phyloP scores from a whole-genome alignment of 2,113 vertebrate genomes.

The Dromiciops gliroides region DNA sequence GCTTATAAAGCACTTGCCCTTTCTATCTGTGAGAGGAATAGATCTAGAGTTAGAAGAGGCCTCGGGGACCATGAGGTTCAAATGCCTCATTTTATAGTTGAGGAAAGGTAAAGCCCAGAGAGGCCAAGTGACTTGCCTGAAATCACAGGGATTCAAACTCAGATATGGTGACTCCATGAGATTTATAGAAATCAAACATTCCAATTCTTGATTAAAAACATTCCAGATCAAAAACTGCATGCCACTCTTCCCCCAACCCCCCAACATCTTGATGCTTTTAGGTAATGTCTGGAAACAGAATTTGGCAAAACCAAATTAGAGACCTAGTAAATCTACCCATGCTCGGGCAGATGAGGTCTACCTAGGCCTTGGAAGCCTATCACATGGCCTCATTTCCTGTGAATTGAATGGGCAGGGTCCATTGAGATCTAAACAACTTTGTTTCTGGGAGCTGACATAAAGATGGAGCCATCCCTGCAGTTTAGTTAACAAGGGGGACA shows the following conservation, averaged over 20 bases:
- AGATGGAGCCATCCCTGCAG: background rate
- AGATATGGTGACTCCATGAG: background rate
- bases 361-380: background rate
- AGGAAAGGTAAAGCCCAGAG: background rate
- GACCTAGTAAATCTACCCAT: background rate
- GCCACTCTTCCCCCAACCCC: too few species aligned
- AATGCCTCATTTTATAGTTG: background rate
- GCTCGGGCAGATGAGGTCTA: background rate
- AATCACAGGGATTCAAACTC: background rate
- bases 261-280: background rate
- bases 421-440: background rate
- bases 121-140: background rate
- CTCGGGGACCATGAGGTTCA: background rate
- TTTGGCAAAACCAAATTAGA: slow-evolving; percentile 26
- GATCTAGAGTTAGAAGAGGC: background rate
- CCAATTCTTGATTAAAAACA: slow-evolving; percentile 6
- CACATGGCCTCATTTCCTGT: background rate
- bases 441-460: background rate
- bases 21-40: slow-evolving; percentile 21
- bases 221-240: background rate
- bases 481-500: background rate
- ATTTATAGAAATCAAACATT: slow-evolving; percentile 28
- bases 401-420: background rate
- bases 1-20: slow-evolving; percentile 41
- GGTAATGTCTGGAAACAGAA: background rate